Evolutionary conservation across 1,140 invertebrate species (phyloP).

Genomic region (Nilaparvata lugens): DNA sequence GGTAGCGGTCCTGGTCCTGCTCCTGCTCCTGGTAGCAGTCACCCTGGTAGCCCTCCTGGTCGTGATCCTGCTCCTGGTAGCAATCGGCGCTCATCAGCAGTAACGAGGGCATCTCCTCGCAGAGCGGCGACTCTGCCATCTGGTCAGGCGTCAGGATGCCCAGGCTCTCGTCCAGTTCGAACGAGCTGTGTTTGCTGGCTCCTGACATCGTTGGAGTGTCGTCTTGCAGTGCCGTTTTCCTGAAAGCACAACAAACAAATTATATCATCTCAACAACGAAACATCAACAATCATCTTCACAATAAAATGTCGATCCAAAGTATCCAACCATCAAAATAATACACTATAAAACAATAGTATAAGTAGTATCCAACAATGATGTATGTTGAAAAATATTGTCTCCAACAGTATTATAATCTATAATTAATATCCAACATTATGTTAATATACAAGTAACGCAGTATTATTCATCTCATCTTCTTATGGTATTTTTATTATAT

Average conservation of each 20-base stretch:
- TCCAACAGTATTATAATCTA: no score
- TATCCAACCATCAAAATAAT: no score
- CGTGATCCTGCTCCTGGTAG: slow-evolving; percentile 52
- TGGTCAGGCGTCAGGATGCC: slow-evolving; percentile 79
- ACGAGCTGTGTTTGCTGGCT: slow-evolving; percentile 60
- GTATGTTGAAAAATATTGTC: no score
- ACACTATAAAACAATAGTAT: no score
- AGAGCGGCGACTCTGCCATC: slow-evolving; percentile 56
- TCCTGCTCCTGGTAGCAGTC: slow-evolving; percentile 48
- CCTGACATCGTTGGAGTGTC: neutral
- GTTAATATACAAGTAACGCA: no score
- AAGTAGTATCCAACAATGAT: no score
- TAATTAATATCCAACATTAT: no score
- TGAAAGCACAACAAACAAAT: slow-evolving; percentile 16
- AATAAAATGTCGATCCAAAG: no score
- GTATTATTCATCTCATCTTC: no score
- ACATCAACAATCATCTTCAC: no score
- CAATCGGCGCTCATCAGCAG: slow-evolving; percentile 51
- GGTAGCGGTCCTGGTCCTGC: slow-evolving; percentile 75
- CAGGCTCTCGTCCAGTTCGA: slow-evolving; percentile 66
- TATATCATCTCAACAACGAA: no score
- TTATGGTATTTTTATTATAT: no score
- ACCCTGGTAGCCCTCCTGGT: slow-evolving; percentile 78
- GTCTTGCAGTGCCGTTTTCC: slow-evolving; percentile 36
- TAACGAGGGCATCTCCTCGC: slow-evolving; percentile 2